phyloP scores from a whole-genome alignment of 2,113 vertebrate genomes.

The Podarcis cretensis region DNA sequence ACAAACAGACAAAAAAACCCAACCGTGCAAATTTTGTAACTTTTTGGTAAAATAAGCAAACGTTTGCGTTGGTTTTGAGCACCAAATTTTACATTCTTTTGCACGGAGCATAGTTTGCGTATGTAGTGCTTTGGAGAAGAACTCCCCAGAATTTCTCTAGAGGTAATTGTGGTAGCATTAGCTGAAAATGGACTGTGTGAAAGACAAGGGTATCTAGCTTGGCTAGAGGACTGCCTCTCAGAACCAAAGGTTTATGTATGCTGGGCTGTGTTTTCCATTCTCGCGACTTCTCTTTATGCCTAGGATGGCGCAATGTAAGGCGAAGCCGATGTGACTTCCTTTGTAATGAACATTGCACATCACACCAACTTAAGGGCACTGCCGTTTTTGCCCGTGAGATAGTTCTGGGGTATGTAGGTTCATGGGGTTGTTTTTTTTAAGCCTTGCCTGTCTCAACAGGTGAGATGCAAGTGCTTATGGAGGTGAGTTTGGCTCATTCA shows the following conservation, averaged over 20 bases:
- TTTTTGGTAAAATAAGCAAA: background rate
- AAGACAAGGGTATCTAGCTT: background rate
- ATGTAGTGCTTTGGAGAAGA: background rate
- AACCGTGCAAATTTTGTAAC: background rate
- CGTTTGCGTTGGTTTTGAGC: background rate
- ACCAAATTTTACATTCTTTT: background rate
- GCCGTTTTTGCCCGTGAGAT: background rate
- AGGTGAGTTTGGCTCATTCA: background rate
- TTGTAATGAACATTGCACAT: background rate
- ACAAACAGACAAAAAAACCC: too few species aligned
- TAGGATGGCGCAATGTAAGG: background rate
- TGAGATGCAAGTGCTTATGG: too few species aligned
- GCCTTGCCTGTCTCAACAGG: background rate
- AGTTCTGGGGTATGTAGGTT: background rate
- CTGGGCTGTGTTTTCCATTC: background rate
- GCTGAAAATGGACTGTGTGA: background rate
- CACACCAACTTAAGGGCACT: background rate
- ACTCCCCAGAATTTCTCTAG: background rate
- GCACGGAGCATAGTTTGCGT: background rate
- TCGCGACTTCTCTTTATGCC: background rate
- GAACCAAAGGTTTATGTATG: background rate
- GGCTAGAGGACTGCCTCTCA: background rate
- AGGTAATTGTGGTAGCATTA: background rate
- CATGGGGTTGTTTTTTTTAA: background rate
- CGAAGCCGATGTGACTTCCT: background rate